A percentile compares a stretch with the other conserved stretches of the same genome.
Conservation (phyloP, 2,797 vertebrate genomes). For the Antrozous pallidus region DNA sequence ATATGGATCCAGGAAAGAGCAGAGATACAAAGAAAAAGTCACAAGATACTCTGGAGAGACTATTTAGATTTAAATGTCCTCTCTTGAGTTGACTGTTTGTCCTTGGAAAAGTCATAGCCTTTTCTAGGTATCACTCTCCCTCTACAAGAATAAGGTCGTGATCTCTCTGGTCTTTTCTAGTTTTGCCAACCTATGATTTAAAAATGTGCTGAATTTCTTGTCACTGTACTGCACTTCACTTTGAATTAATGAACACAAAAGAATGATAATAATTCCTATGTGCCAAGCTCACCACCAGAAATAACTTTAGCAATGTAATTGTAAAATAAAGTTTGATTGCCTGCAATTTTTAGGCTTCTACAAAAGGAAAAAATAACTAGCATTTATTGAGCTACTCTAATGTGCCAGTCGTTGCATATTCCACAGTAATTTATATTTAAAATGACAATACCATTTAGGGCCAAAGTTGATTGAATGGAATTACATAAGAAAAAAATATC, state of each 20-base stretch:
- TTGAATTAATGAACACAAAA: background rate
- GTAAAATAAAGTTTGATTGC: background rate
- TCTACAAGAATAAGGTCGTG: background rate
- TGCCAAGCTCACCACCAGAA: background rate
- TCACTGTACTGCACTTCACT: background rate
- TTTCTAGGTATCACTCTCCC: background rate
- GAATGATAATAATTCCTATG: background rate
- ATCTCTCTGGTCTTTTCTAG: background rate
- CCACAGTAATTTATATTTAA: background rate
- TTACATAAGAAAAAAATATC: background rate
- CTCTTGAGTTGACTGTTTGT: background rate
- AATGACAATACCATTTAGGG: background rate
- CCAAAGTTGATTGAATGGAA: background rate
- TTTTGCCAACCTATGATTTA: background rate
- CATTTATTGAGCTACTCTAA: background rate
- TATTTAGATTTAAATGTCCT: background rate
- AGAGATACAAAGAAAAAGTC: constrained; percentile 12
- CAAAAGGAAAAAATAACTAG: background rate
- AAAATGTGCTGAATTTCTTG: constrained; percentile 1
- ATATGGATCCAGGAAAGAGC: constrained; percentile 38
- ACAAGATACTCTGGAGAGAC: background rate
- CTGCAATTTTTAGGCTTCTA: background rate
- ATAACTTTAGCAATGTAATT: background rate
- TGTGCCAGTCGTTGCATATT: background rate
- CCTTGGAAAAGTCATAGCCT: background rate